These are phyloP conservation scores for Brachymystax lenok DNA, from an alignment of 2,797 vertebrate genomes.

Conservation along the genomic window DNA sequence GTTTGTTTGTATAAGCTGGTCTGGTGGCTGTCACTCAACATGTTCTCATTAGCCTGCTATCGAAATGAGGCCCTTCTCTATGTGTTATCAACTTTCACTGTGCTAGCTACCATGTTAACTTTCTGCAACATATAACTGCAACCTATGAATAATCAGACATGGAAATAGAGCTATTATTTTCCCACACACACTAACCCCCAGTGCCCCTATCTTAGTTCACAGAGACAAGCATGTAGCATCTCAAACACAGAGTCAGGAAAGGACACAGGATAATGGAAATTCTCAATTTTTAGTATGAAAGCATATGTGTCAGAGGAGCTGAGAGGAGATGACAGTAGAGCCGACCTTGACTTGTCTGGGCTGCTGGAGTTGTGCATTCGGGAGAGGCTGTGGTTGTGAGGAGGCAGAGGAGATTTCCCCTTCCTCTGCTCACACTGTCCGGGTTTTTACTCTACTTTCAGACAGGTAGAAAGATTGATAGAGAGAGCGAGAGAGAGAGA, in stretches of 20 bases:
- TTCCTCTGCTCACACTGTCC: not conserved
- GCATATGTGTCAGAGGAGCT: constrained; percentile 14
- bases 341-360: constrained; percentile 26
- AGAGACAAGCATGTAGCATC: not conserved
- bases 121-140: not conserved
- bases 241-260: constrained; percentile 4
- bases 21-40: constrained; percentile 8
- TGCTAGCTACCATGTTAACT: not conserved
- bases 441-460: not conserved
- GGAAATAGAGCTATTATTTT: constrained; percentile 6
- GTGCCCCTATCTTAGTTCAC: not conserved
- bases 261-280: constrained; percentile 3
- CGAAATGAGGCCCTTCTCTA: not conserved
- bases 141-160: not conserved
- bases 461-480: not conserved
- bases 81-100: not conserved
- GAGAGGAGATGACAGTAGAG: constrained; percentile 9
- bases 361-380: not conserved
- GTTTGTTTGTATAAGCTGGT: constrained; percentile 5
- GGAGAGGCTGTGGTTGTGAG: not conserved
- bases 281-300: constrained; percentile 14
- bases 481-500: not conserved
- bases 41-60: constrained; percentile 4
- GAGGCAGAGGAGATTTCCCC: not conserved
- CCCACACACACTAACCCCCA: not conserved